Conservation (phyloP, 1,140 invertebrate species). For the Hormaphis cornu region DNA sequence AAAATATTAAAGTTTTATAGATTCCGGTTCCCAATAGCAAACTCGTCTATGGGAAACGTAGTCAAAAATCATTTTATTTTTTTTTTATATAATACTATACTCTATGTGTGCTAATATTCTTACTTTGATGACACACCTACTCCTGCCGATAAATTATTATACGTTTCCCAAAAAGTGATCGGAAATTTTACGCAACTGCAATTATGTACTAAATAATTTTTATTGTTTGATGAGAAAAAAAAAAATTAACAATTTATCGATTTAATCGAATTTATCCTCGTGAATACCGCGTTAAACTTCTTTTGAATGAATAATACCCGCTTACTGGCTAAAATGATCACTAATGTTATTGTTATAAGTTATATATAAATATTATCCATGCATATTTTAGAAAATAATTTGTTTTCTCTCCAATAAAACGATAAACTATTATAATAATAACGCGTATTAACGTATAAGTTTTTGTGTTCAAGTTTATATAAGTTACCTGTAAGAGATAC, state of each 20-base stretch:
- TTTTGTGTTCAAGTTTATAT: constrained; percentile 11
- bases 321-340: not conserved
- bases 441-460: constrained; percentile 1
- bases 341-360: not conserved
- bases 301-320: not conserved
- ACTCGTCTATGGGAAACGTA: not conserved
- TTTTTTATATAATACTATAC: too few species aligned
- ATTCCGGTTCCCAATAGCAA: constrained; percentile 16
- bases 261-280: not conserved
- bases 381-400: not conserved
- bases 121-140: too few species aligned
- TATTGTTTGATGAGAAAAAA: too few species aligned
- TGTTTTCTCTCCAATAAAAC: not conserved
- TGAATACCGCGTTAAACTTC: not conserved
- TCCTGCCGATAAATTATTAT: too few species aligned
- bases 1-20: too few species aligned
- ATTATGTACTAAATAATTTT: too few species aligned
- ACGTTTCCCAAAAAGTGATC: too few species aligned
- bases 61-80: not conserved
- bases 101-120: too few species aligned
- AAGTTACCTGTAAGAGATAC: constrained; percentile 8
- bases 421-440: not conserved
- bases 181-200: too few species aligned
- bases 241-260: not conserved
- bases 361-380: not conserved